Evolutionary conservation across 1,140 invertebrate genomes (phyloP).

Genomic region (Bombyx mori): DNA sequence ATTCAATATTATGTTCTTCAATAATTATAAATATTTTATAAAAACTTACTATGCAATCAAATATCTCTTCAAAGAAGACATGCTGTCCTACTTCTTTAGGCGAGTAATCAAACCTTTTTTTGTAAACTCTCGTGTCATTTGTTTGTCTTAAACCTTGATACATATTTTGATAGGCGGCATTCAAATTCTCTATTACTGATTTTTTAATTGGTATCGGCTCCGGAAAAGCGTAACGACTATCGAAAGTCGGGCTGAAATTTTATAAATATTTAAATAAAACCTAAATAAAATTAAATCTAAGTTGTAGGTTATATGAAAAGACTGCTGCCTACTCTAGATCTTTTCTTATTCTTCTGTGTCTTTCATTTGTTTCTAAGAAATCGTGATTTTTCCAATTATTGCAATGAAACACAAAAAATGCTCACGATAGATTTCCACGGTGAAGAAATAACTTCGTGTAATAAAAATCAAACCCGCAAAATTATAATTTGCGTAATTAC

Average conservation of each 20-base stretch:
- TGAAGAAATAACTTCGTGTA: too few species aligned
- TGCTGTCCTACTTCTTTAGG: conserved; percentile 18
- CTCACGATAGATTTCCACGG: too few species aligned
- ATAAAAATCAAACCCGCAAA: too few species aligned
- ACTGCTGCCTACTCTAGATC: too few species aligned
- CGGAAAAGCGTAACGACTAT: conserved; percentile 17
- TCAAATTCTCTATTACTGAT: too few species aligned
- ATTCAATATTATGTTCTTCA: too few species aligned
- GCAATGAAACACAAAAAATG: too few species aligned
- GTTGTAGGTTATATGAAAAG: neutral
- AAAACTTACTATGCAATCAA: conserved; percentile 37
- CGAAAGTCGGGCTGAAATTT: neutral
- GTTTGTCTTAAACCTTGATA: conserved; percentile 28
- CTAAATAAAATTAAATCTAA: neutral
- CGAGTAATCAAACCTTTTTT: conserved; percentile 25
- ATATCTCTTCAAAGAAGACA: conserved; percentile 23
- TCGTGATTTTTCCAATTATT: too few species aligned
- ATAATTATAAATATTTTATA: too few species aligned
- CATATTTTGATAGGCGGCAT: conserved; percentile 19
- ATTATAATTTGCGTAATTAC: too few species aligned
- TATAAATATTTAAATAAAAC: neutral
- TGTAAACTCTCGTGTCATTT: conserved; percentile 31
- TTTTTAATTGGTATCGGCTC: conserved; percentile 17
- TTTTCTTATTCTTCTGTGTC: too few species aligned
- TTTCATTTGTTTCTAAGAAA: too few species aligned